Base-by-base conservation (phyloP, 2,113 vertebrate species). In the Vimba vimba region DNA sequence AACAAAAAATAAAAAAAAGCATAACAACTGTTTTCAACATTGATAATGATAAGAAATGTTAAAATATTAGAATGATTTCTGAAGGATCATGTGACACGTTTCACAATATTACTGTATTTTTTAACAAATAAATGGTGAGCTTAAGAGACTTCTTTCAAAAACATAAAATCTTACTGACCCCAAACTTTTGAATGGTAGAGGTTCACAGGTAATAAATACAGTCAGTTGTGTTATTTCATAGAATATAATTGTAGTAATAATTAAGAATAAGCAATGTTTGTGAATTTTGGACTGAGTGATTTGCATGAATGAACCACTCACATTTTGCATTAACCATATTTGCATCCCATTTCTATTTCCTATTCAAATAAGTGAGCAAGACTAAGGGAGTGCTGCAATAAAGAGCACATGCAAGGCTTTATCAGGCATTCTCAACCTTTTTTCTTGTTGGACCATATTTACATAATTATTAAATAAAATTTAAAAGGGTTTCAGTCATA, bases 341-440 rank as follows among this genome's bases (percentile, higher is more conserved):
- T 86, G 86, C 86, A 81, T 89, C 45, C 27, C 73, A 50, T 75
- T n/a, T 12, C 33, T 30, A 91, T 93, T 94, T 94, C 90, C 91
- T 91, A 94, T 64, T 83, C 91, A 94, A 94, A 94, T 92, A 73
- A 91, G 43, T 10, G 43, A 43, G 43, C 43, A 43, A 43, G 43
- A 43, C 43, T 88, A 77, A 91, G 39, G 86, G 83, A 0, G 74
- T 79, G 1, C 43, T 43, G 43, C 43, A 43, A 43, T 9, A 43
- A 43, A 43, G 43, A 43, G 15, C 39, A 80, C 78, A 27, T 47
- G 13, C 57, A 36, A 1, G 21, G 39, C 23, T 74, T 3, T 15
- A 25, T 8, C 6, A 25, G 43, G 6, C 6, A 1, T 45, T 74
- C 39, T 11, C 21, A 43, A 45, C 10, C 23, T 13, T 45, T 45